These are phyloP conservation scores for Acanthurus tractus DNA, from an alignment of 2,797 vertebrate species.

Conservation along the genomic window DNA sequence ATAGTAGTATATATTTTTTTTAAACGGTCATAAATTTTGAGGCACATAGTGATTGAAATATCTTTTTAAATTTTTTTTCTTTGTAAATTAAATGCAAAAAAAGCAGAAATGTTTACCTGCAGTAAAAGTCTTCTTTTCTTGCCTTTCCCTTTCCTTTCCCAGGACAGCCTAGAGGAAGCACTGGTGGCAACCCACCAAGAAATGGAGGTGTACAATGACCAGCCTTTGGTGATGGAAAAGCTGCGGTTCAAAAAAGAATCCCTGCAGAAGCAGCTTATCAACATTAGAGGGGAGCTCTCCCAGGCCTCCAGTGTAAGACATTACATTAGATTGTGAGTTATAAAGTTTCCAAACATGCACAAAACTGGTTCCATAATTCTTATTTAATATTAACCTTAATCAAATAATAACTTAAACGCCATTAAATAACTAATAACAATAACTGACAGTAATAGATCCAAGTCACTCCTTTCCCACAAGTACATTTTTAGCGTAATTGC, in stretches of 20 bases:
- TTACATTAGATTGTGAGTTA: background rate
- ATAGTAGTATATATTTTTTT: no score
- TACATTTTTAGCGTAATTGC: no score
- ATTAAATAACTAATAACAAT: no score
- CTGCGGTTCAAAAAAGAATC: conserved; percentile 94
- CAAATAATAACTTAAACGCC: no score
- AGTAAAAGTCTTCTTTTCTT: background rate
- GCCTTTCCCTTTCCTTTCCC: conserved; percentile 26
- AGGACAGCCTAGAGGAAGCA: conserved; percentile 95
- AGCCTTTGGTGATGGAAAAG: conserved; percentile 90
- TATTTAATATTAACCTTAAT: no score
- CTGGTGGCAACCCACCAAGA: conserved; percentile 95
- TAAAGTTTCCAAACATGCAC: no score
- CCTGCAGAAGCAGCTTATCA: conserved; percentile 96
- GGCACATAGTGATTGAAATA: no score
- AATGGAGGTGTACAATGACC: conserved; percentile 93
- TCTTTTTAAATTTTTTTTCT: no score
- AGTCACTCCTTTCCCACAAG: no score
- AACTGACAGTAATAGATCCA: no score
- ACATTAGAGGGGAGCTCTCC: conserved; percentile 94
- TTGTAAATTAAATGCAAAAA: background rate
- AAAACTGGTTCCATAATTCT: no score
- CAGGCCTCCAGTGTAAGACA: conserved; percentile 92
- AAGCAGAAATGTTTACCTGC: background rate
- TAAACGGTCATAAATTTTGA: no score